A percentile compares a stretch with the other conserved stretches of the same genome.
Evolutionary conservation across 2,797 vertebrate genomes (phyloP).

Genomic region (Malurus splendens): DNA sequence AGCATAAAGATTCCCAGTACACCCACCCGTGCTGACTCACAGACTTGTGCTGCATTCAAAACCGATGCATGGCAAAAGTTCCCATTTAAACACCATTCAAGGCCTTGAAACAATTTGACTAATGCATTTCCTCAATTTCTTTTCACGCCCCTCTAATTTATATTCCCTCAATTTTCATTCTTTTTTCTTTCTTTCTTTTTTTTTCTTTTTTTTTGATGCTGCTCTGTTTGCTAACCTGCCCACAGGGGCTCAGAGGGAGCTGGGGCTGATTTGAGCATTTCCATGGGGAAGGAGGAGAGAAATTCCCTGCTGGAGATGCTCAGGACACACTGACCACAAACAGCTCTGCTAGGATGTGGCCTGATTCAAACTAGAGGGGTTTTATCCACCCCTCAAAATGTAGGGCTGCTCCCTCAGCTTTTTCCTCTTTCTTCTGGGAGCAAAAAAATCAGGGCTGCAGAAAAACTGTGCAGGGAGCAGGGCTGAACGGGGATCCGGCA

Average conservation of each 20-base stretch:
- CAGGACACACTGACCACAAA: background rate
- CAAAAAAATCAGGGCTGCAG: background rate
- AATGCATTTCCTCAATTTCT: background rate
- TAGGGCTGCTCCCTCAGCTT: background rate
- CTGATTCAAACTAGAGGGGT: rapidly evolving
- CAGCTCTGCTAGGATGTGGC: background rate
- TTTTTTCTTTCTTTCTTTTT: background rate
- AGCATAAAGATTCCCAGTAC: constrained; percentile 41
- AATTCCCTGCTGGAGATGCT: background rate
- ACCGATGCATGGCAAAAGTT: background rate
- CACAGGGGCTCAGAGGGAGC: background rate
- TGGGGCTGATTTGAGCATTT: background rate
- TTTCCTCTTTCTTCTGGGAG: background rate
- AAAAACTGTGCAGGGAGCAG: rapidly evolving
- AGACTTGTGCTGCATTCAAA: constrained; percentile 11
- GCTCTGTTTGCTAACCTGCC: background rate
- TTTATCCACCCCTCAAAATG: rapidly evolving
- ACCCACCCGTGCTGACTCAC: constrained; percentile 41
- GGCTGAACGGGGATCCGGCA: background rate
- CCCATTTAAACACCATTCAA: background rate
- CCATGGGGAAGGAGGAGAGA: background rate
- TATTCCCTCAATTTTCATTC: background rate
- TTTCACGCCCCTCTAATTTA: background rate
- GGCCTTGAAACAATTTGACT: constrained; percentile 24
- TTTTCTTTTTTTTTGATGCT: background rate